Base-by-base conservation (phyloP, 35 echinoderm and acorn worm genomes). In the Chiridota heheva region DNA sequence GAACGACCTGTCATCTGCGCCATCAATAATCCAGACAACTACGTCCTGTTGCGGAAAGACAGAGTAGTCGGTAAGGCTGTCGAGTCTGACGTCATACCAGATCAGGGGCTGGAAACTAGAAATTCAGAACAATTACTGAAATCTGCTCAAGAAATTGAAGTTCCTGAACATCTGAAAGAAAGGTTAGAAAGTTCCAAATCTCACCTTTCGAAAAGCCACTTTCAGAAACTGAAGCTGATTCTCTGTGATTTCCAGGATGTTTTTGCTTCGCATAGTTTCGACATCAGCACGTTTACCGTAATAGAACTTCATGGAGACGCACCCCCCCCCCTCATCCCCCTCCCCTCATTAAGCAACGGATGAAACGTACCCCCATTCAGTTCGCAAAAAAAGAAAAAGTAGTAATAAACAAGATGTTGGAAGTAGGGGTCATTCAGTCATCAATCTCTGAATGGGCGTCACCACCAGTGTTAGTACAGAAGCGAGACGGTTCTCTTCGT, bases 371-470 rank as follows among this genome's bases (percentile, higher is more conserved):
- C 0, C 86, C 75, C 0, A 28, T 87, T 34, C 33, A 60, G 57
- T 88, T 88, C 44, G 61, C 44, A 35, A 12, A 58, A 2, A 66
- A 88, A 66, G 86, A 88, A 35, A 53, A 69, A 45, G 57, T 46
- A 43, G 51, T 70, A 7, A 55, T 88, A 36, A 58, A 82, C 36
- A 70, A 62, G 36, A 88, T 82, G 86, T 20, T 70, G 47, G 61
- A 82, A 8, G 86, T 77, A 13, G 73, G 76, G n/a, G 86, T 81
- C 1, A 88, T 88, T 34, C 20, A 88, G 63, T 77, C 76, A 1
- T 88, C 86, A 22, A 60, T 82, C 18, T 88, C 76, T 1, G 86
- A 88, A 46, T 87, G 84, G 72, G 84, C 79, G 48, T 82, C 73
- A 10, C 7, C 77, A 1, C 77, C 81, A 12, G 81, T 83, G 10